phyloP scores from a whole-genome alignment of 2,113 vertebrate species.

The Brachypteracias leptosomus region DNA sequence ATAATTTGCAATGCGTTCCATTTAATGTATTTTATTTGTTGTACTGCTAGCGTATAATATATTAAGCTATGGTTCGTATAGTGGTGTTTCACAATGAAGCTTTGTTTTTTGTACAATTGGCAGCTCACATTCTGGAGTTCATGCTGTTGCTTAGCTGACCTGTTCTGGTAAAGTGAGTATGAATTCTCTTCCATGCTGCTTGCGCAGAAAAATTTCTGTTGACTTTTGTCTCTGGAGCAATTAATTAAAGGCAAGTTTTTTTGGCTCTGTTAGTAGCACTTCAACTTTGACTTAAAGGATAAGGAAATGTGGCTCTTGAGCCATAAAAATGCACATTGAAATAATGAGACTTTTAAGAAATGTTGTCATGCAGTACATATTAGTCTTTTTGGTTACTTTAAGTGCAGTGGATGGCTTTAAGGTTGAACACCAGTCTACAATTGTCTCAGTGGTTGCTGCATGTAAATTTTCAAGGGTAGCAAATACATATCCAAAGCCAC shows the following conservation, averaged over 20 bases:
- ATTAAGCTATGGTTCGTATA: neutral
- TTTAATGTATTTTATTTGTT: neutral
- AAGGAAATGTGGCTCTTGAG: neutral
- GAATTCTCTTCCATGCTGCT: neutral
- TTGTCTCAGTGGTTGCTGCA: neutral
- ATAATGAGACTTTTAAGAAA: neutral
- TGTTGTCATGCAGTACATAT: accelerated
- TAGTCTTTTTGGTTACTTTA: neutral
- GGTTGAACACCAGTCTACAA: neutral
- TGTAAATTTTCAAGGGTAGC: neutral
- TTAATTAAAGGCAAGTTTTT: neutral
- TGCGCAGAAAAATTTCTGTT: neutral
- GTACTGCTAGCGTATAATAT: neutral
- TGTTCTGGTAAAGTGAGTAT: neutral
- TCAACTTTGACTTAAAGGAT: neutral
- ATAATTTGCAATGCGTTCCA: no score
- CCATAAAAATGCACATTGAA: neutral
- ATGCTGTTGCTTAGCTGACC: constrained; percentile 26
- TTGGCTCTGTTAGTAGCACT: neutral
- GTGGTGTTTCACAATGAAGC: neutral
- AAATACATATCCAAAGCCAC: neutral
- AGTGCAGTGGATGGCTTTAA: neutral
- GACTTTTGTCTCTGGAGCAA: neutral
- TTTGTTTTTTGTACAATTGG: neutral
- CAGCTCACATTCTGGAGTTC: neutral